Base-by-base conservation (phyloP, 2,888 invertebrate genomes). In the Sipha maydis region DNA sequence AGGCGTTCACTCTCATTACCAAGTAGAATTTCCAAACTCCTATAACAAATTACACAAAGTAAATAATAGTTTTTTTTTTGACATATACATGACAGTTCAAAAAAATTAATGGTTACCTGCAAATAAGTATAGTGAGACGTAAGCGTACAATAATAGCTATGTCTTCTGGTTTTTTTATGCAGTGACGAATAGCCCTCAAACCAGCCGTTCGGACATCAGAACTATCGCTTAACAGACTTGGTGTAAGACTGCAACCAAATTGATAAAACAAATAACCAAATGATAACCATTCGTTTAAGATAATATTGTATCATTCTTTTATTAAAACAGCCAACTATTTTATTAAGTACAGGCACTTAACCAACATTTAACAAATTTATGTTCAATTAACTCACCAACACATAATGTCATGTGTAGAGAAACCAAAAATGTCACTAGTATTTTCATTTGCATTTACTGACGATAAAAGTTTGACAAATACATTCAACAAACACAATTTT, bases 121-220 rank as follows among this genome's bases (percentile, higher is more conserved):
- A 95, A 90, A 98, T 94, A 90, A 98, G 94, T 92, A 95, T 96
- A 90, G 97, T 97, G 91, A 98, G 94, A 91, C 96, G 96, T 90
- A 98, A 93, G 90, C 95, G 94, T 92, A 97, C 96, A 91, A 98
- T 95, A 89, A 94, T 93, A 91, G 95, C 93, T 90, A 98, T 94
- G 92, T 97, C 96, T 91, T 95, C 94, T 91, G 95, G 95, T 90
- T 95, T 95, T 91, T 94, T 94, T 88, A 98, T 93, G 91, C 97
- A 93, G 92, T 98, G 97, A 90, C 98, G 94, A 90, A 98, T 94
- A 84, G 96, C 96, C 91, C 98, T 94, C 90, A 99, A 93, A 71
- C 97, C 96, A 88, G 97, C 97, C 90, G 98, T 97, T 91, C 98
- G 94, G 89, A 99, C 95, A 92, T 97, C 96, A 91, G 97, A 96